Conservation (phyloP, 2,113 vertebrate species). For the Dicaeum eximium region DNA sequence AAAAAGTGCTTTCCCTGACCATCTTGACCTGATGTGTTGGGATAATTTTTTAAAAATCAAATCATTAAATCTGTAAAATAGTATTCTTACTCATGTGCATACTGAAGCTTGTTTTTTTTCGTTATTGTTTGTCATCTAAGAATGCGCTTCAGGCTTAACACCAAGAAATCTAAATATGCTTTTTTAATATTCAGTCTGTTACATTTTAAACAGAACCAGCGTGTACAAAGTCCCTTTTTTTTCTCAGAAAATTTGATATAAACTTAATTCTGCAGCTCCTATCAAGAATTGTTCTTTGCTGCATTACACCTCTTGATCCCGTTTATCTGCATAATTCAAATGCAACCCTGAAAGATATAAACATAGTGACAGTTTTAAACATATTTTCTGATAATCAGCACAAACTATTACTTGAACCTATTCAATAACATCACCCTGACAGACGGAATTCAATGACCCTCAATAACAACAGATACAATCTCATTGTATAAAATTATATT, state of each 20-base stretch:
- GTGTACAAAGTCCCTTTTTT: background rate
- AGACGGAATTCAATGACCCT: constrained; percentile 50
- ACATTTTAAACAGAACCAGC: background rate
- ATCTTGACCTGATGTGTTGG: background rate
- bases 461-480: constrained; percentile 30
- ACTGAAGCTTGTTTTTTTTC: background rate
- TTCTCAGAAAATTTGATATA: background rate
- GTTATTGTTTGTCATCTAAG: background rate
- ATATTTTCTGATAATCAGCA: constrained; percentile 40
- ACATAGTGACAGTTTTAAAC: constrained; percentile 27
- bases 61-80: background rate
- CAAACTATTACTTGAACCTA: constrained; percentile 33
- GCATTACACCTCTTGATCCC: background rate
- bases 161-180: background rate
- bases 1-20: background rate
- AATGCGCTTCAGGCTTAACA: background rate
- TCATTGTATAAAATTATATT: constrained; percentile 41
- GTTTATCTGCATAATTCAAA: constrained; percentile 51
- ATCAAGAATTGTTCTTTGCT: background rate
- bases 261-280: background rate
- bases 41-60: background rate
- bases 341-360: constrained; percentile 11
- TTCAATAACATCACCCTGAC: constrained; percentile 21
- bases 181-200: background rate
- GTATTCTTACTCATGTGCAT: background rate